Evolutionary conservation across 2,797 vertebrate species (phyloP).

Genomic region (Falco rusticolus): DNA sequence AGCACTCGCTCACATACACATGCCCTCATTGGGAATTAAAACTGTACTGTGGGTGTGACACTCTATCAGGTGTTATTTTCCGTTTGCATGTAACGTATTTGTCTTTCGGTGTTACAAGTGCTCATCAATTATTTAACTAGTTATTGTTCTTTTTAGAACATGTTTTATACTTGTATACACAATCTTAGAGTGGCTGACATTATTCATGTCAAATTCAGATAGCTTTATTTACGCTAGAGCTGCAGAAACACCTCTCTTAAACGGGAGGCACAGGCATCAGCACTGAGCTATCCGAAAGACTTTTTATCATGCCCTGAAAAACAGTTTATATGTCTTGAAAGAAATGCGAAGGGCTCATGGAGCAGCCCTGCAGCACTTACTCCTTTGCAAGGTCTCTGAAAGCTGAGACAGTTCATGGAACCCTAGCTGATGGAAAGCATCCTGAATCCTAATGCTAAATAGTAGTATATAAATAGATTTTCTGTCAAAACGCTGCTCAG

Average conservation of each 20-base stretch:
- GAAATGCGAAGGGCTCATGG: neutral
- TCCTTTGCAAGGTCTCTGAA: neutral
- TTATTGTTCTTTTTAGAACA: neutral
- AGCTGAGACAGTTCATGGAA: neutral
- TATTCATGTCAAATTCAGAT: neutral
- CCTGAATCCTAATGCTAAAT: neutral
- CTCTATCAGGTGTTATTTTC: neutral
- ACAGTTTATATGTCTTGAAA: neutral
- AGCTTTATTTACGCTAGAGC: neutral
- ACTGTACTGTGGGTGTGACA: neutral
- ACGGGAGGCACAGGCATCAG: neutral
- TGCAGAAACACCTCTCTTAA: neutral
- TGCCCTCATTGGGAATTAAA: neutral
- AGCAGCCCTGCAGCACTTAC: rapidly evolving
- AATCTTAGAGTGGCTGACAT: neutral
- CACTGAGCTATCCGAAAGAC: neutral
- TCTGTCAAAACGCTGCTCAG: neutral
- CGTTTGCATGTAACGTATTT: neutral
- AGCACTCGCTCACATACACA: neutral
- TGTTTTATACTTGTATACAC: neutral
- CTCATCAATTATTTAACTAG: neutral
- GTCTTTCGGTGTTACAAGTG: neutral
- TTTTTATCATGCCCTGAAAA: neutral
- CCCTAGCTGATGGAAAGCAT: neutral
- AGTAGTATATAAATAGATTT: neutral